A percentile compares a stretch with the other conserved stretches of the same genome.
These are phyloP conservation scores for Periplaneta americana DNA, from an alignment of 1,140 invertebrate genomes.

Conservation along the genomic window DNA sequence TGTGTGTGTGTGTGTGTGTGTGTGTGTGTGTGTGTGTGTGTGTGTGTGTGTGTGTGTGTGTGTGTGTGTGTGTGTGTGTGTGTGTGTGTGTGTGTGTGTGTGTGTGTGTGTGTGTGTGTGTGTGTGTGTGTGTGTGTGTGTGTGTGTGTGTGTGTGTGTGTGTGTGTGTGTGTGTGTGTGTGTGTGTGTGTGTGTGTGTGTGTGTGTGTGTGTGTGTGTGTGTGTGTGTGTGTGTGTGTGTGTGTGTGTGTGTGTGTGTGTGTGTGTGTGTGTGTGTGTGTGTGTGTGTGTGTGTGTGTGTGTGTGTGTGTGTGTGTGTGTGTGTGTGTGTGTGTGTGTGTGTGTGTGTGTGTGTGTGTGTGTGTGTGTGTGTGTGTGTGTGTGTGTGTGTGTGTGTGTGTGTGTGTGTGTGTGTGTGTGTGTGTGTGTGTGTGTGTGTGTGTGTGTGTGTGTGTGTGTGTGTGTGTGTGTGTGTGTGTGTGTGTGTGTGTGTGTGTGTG, in stretches of 20 bases:
- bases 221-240: background rate
- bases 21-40: background rate
- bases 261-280: background rate
- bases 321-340: background rate
- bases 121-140: background rate
- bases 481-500: background rate
- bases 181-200: background rate
- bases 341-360: background rate
- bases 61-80: background rate
- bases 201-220: background rate
- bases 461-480: background rate
- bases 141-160: background rate
- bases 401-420: background rate
- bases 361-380: background rate
- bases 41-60: background rate
- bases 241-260: background rate
- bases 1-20: background rate
- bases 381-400: background rate
- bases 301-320: background rate
- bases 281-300: background rate
- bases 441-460: background rate
- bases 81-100: background rate
- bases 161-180: background rate
- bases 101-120: background rate
- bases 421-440: background rate